Conservation (phyloP, 2,888 invertebrate species). For the Halictus ligatus region DNA sequence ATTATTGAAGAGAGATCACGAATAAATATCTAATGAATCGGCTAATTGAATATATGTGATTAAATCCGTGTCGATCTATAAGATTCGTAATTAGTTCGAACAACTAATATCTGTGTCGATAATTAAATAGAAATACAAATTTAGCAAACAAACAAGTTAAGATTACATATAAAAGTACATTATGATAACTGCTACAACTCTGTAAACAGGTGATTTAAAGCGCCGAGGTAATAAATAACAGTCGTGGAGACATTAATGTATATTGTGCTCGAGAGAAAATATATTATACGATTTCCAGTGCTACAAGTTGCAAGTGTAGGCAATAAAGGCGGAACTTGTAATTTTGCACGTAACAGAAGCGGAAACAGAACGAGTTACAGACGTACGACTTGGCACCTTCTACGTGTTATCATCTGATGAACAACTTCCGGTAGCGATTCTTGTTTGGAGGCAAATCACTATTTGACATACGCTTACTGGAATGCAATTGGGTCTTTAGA, state of each 20-base stretch:
- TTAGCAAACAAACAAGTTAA: neutral
- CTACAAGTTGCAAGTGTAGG: neutral
- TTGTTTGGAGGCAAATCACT: neutral
- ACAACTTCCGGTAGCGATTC: conserved; percentile 2
- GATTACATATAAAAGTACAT: conserved; percentile 1
- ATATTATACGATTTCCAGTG: conserved; percentile 9
- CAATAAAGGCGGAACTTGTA: conserved; percentile 12
- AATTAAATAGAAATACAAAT: neutral
- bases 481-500: neutral
- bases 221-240: conserved; percentile 3
- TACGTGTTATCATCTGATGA: neutral
- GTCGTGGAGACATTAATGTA: neutral
- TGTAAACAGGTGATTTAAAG: conserved; percentile 18
- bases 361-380: neutral
- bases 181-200: neutral
- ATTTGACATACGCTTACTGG: neutral
- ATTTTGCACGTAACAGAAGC: neutral
- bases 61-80: neutral
- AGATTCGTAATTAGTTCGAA: neutral
- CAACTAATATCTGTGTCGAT: neutral
- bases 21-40: neutral
- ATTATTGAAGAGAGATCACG: neutral
- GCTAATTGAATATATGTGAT: neutral
- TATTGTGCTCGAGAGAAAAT: neutral
- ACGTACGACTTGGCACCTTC: neutral